Conservation (phyloP, 1,140 invertebrate species). For the Kradibia gibbosae region DNA sequence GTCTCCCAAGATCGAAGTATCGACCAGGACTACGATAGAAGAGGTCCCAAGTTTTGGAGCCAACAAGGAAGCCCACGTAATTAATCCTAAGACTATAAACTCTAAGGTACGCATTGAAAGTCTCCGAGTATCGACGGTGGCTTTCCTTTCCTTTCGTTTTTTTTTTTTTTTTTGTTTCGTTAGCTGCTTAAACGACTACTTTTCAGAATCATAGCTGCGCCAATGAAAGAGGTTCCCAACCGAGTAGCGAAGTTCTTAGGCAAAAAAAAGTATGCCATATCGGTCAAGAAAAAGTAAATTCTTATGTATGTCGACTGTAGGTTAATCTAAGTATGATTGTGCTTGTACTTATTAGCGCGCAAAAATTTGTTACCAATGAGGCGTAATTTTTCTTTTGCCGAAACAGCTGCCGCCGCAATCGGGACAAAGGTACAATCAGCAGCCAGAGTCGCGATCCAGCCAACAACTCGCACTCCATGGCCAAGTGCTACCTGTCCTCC, state of each 20-base stretch:
- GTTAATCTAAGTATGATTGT: slow-evolving; percentile 39
- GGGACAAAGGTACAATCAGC: not conserved
- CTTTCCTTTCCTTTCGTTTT: too few relatives aligned
- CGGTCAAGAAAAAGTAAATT: slow-evolving; percentile 51
- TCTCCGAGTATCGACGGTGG: too few relatives aligned
- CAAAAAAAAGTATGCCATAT: slow-evolving; percentile 68
- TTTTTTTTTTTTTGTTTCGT: too few relatives aligned
- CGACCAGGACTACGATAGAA: slow-evolving; percentile 74
- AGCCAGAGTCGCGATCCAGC: not conserved
- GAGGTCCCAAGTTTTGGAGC: slow-evolving; percentile 65
- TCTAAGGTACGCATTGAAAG: slow-evolving; percentile 56
- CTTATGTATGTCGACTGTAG: slow-evolving; percentile 55
- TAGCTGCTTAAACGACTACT: slow-evolving; percentile 35
- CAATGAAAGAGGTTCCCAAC: slow-evolving; percentile 15
- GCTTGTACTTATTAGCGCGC: not conserved
- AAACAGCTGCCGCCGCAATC: slow-evolving; percentile 34
- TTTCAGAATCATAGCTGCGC: slow-evolving; percentile 44
- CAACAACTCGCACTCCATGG: slow-evolving; percentile 39
- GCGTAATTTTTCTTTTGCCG: not conserved
- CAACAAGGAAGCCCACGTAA: slow-evolving; percentile 50
- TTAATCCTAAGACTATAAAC: slow-evolving; percentile 69
- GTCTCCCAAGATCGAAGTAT: slow-evolving; percentile 76
- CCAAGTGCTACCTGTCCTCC: slow-evolving; percentile 53
- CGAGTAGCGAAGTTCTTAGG: slow-evolving; percentile 60
- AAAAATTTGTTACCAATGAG: not conserved